These are phyloP conservation scores for Thermophis baileyi DNA, from an alignment of 2,113 vertebrate species.

Conservation along the genomic window DNA sequence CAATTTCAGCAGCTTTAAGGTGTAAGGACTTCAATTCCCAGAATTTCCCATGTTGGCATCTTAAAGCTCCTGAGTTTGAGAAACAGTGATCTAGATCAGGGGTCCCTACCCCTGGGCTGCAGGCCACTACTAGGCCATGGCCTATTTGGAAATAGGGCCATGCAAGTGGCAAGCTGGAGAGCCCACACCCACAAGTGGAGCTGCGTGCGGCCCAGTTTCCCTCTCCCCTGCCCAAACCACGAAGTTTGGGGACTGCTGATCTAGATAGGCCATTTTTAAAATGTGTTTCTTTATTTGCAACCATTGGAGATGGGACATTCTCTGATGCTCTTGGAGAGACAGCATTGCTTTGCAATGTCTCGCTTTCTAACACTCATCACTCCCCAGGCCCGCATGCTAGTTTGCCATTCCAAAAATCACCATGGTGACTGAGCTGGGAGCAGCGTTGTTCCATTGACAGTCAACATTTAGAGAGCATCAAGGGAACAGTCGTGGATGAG, in stretches of 20 bases:
- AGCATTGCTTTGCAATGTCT: conserved; percentile 36
- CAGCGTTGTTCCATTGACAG: conserved; percentile 24
- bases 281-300: neutral
- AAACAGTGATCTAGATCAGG: neutral
- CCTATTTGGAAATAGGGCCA: too few species aligned
- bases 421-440: conserved; percentile 59
- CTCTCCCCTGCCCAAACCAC: too few species aligned
- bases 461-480: neutral
- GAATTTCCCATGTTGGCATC: neutral
- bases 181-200: too few species aligned
- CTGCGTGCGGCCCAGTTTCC: too few species aligned
- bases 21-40: neutral
- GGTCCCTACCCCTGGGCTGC: too few species aligned
- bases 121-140: too few species aligned
- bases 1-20: neutral
- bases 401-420: conserved; percentile 30
- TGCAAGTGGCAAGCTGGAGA: too few species aligned
- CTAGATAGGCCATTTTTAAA: neutral
- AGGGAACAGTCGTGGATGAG: neutral
- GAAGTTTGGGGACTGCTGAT: neutral
- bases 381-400: conserved; percentile 2
- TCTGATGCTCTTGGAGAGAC: conserved; percentile 9
- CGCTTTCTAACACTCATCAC: neutral
- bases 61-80: neutral
- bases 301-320: neutral